Percentiles rank a stretch among this genome's conserved stretches.
Evolutionary conservation across 2,888 invertebrate species (phyloP).

Genomic region (Eumerus sabulonum): DNA sequence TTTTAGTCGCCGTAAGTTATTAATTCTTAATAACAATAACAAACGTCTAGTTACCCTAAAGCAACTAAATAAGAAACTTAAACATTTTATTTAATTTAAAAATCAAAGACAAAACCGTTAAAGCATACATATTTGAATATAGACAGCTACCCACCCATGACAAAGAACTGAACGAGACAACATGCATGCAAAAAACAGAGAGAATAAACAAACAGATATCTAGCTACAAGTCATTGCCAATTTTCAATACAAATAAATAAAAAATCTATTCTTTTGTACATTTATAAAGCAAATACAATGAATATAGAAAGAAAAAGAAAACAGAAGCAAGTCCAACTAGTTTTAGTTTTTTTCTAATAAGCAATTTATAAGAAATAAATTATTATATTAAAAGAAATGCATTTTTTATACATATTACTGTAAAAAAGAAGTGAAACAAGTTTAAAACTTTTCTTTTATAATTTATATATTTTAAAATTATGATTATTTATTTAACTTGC

Average conservation of each 20-base stretch:
- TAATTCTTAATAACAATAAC: constrained; percentile 23
- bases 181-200: neutral
- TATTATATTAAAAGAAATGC: no score
- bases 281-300: constrained; percentile 17
- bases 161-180: constrained; percentile 56
- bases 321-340: neutral
- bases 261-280: constrained; percentile 14
- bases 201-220: constrained; percentile 21
- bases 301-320: constrained; percentile 12
- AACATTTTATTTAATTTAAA: neutral
- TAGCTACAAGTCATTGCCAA: constrained; percentile 70
- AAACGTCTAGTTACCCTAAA: neutral
- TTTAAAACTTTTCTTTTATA: no score
- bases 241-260: constrained; percentile 27
- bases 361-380: no score
- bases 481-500: no score
- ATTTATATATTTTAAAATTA: no score
- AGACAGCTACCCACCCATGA: constrained; percentile 51
- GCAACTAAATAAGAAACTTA: neutral
- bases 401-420: no score
- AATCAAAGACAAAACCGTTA: constrained; percentile 1
- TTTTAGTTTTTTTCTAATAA: no score
- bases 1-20: constrained; percentile 39
- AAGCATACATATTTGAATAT: neutral
- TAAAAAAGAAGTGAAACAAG: no score